These are phyloP conservation scores for Drosophila bifasciata DNA, from an alignment of 1,140 invertebrate genomes.

Conservation along the genomic window DNA sequence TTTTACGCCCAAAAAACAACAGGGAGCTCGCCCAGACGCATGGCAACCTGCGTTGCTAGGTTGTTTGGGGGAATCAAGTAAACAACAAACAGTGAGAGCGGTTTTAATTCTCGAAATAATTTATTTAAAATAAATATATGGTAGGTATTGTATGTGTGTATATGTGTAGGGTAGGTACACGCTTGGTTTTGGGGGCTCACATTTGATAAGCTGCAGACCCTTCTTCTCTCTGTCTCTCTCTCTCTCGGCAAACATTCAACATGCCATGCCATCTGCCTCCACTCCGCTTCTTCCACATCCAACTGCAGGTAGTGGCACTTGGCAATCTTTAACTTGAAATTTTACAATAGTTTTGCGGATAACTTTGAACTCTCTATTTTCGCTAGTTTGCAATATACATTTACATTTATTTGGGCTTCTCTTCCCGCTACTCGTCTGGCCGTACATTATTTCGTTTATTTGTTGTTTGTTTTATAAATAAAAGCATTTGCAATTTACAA, in stretches of 20 bases:
- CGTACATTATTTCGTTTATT: constrained; percentile 42
- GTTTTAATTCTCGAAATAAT: constrained; percentile 68
- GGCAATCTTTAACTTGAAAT: constrained; percentile 14
- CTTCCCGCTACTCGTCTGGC: constrained; percentile 24
- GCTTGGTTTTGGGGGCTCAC: constrained; percentile 55
- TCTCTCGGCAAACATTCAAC: constrained; percentile 18
- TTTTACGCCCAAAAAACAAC: constrained; percentile 46
- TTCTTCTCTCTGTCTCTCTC: constrained; percentile 9
- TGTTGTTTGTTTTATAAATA: constrained; percentile 24
- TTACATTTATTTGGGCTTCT: constrained; percentile 29
- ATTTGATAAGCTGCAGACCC: constrained; percentile 57
- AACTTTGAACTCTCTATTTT: constrained; percentile 34
- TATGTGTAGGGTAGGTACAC: constrained; percentile 68
- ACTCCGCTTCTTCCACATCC: constrained; percentile 36
- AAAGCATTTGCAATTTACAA: constrained; percentile 50
- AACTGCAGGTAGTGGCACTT: constrained; percentile 48
- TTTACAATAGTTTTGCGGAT: constrained; percentile 20
- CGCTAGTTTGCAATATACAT: constrained; percentile 15
- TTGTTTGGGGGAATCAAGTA: constrained; percentile 6
- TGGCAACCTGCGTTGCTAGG: constrained; percentile 71
- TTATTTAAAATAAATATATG: constrained; percentile 79
- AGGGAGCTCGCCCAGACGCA: constrained; percentile 33
- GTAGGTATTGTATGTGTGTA: constrained; percentile 48
- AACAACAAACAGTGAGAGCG: constrained; percentile 35
- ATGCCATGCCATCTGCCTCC: background rate